phyloP scores from a whole-genome alignment of 2,797 vertebrate genomes.

The Poecile montanus region DNA sequence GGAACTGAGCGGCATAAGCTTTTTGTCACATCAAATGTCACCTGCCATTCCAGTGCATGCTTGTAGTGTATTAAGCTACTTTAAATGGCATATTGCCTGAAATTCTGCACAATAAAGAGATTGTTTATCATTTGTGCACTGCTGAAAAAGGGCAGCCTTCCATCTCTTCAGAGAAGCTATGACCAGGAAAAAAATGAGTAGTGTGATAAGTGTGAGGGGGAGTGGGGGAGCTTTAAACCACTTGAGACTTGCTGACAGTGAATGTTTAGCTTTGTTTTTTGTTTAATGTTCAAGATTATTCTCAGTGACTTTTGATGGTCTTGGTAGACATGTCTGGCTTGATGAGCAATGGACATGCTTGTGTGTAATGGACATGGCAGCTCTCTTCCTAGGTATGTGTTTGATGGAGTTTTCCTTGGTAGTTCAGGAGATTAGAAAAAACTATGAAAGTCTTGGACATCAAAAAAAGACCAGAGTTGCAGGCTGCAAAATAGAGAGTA shows the following conservation, averaged over 20 bases:
- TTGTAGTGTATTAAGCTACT: neutral
- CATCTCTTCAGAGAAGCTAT: neutral
- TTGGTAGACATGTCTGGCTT: neutral
- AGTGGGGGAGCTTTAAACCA: fast-evolving
- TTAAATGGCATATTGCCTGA: neutral
- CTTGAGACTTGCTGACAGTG: neutral
- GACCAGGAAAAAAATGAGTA: neutral
- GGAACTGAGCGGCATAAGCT: neutral
- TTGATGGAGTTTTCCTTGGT: neutral
- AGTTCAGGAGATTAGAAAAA: neutral
- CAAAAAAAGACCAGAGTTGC: neutral
- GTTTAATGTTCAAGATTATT: neutral
- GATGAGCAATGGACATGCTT: neutral
- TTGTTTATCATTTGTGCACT: neutral
- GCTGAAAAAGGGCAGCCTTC: constrained; percentile 10
- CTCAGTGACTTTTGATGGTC: neutral
- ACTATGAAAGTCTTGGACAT: neutral
- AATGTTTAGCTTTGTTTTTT: neutral
- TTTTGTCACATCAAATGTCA: neutral
- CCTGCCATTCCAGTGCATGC: neutral
- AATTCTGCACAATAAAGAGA: neutral
- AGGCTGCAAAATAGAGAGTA: neutral
- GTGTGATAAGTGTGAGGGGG: neutral
- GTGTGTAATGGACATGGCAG: neutral
- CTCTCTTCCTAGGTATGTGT: neutral